Percentiles rank a stretch among this genome's conserved stretches.
Conservation (phyloP, 1,140 invertebrate genomes). For the Zaprionus ghesquierei region DNA sequence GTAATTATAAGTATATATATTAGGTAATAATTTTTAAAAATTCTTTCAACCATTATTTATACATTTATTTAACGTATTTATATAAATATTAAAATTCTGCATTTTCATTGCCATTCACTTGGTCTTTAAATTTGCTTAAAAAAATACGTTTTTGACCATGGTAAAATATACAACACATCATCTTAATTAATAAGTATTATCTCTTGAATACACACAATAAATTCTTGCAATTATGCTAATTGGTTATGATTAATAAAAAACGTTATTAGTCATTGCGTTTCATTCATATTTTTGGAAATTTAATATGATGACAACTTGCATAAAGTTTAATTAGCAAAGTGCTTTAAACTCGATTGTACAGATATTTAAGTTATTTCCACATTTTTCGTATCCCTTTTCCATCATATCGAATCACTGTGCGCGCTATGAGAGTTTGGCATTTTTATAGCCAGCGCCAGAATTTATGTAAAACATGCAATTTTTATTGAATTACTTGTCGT, state of each 20-base stretch:
- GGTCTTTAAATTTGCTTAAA: not conserved
- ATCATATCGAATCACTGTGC: constrained; percentile 25
- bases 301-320: not conserved
- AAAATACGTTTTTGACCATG: not conserved
- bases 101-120: not conserved
- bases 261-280: constrained; percentile 11
- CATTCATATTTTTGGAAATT: constrained; percentile 2
- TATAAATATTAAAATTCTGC: not conserved
- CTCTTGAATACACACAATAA: not conserved
- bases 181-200: constrained; percentile 10
- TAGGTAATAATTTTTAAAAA: no score
- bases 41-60: not conserved
- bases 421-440: constrained; percentile 22
- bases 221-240: constrained; percentile 8
- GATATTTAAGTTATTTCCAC: not conserved
- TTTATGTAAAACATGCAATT: constrained; percentile 74
- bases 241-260: constrained; percentile 1
- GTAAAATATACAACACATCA: constrained; percentile 1
- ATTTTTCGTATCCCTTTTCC: not conserved
- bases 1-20: not conserved
- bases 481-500: constrained; percentile 72
- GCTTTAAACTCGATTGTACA: not conserved
- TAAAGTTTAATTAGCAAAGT: not conserved
- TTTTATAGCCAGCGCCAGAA: constrained; percentile 43
- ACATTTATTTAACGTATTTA: not conserved